A percentile compares a stretch with the other conserved stretches of the same genome.
Evolutionary conservation across 1,140 invertebrate species (phyloP).

Genomic region (Lepidurus arcticus): DNA sequence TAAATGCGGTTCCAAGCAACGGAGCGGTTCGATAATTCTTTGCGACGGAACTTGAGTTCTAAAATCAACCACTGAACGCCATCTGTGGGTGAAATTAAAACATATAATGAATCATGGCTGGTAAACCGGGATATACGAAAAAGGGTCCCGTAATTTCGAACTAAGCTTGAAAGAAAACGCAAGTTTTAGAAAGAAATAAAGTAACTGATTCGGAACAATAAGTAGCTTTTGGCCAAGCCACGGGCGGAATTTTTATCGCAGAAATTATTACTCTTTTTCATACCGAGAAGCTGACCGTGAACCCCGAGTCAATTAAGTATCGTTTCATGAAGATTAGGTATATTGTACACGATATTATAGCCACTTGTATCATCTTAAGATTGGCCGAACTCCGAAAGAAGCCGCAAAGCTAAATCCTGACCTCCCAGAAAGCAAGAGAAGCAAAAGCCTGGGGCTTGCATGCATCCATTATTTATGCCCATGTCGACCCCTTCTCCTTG

Average conservation of each 20-base stretch:
- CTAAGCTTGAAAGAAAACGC: too few species aligned
- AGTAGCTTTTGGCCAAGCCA: too few species aligned
- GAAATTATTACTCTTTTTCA: too few species aligned
- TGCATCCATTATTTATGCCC: constrained; percentile 7
- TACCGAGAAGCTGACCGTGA: too few species aligned
- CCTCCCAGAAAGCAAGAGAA: neutral
- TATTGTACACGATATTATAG: neutral
- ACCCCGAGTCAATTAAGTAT: too few species aligned
- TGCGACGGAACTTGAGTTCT: neutral
- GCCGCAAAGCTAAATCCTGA: neutral
- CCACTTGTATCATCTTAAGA: neutral
- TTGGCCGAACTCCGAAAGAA: neutral
- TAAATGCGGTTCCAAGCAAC: neutral
- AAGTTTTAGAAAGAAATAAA: too few species aligned
- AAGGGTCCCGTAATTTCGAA: too few species aligned
- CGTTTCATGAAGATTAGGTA: too few species aligned
- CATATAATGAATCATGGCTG: neutral
- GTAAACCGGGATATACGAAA: too few species aligned
- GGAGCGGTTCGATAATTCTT: neutral
- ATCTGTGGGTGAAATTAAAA: neutral
- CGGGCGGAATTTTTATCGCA: too few species aligned
- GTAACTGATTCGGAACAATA: too few species aligned
- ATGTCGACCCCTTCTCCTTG: neutral
- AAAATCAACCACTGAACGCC: neutral
- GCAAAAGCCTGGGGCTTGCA: neutral